A percentile compares a stretch with the other conserved stretches of the same genome.
Evolutionary conservation across 2,888 invertebrate species (phyloP).

Genomic region (Troilus luridus): DNA sequence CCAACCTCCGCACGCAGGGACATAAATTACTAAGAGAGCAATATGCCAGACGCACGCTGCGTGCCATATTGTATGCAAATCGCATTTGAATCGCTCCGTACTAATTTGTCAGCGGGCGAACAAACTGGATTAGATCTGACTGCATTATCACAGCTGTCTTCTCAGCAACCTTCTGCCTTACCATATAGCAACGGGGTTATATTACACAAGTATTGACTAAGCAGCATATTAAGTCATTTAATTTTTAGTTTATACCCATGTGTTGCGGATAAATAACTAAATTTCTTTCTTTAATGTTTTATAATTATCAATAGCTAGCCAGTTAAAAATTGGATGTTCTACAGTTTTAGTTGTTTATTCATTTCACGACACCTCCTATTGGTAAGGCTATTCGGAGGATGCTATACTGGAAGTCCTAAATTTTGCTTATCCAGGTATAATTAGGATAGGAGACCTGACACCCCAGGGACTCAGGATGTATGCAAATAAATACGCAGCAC

Average conservation of each 20-base stretch:
- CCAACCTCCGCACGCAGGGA: constrained; percentile 19
- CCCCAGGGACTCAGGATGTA: too few species aligned
- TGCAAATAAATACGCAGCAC: too few species aligned
- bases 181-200: neutral
- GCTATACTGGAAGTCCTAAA: too few species aligned
- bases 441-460: too few species aligned
- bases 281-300: too few species aligned
- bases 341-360: too few species aligned
- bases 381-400: too few species aligned
- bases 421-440: too few species aligned
- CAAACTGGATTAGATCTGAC: constrained; percentile 21
- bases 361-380: too few species aligned
- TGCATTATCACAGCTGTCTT: constrained; percentile 4
- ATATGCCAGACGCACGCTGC: constrained; percentile 23
- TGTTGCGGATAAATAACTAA: too few species aligned
- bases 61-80: constrained; percentile 44
- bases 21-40: constrained; percentile 25
- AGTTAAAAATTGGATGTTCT: too few species aligned
- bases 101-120: neutral
- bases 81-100: constrained; percentile 5
- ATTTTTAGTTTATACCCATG: neutral
- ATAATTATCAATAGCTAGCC: too few species aligned
- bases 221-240: neutral
- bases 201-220: neutral
- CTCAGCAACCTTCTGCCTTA: neutral